A percentile compares a stretch with the other conserved stretches of the same genome.
These are phyloP conservation scores for Leucophenga montana DNA, from an alignment of 2,888 invertebrate species.

Conservation along the genomic window DNA sequence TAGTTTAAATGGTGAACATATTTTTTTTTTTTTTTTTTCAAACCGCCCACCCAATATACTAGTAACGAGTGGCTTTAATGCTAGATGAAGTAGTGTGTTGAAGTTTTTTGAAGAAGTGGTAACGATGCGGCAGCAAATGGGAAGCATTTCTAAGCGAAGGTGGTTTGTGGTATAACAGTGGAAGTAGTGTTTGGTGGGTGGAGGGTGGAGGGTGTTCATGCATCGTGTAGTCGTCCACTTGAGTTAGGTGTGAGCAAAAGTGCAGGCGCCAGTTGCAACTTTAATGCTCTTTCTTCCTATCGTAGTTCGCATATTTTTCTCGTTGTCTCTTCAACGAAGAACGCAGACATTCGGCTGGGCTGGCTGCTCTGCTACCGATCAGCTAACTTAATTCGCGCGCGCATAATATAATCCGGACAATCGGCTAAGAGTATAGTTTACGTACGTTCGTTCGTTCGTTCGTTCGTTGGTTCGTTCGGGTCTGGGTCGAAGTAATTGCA, in stretches of 20 bases:
- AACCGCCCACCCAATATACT: too few relatives aligned
- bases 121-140: background rate
- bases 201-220: background rate
- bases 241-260: slow-evolving; percentile 1
- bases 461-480: background rate
- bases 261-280: background rate
- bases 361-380: slow-evolving; percentile 5
- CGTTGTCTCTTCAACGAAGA: too few relatives aligned
- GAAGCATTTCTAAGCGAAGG: slow-evolving; percentile 30
- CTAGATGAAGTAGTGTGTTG: too few relatives aligned
- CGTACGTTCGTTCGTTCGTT: too few relatives aligned
- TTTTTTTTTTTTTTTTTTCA: too few relatives aligned
- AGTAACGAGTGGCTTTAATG: too few relatives aligned
- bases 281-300: background rate
- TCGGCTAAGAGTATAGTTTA: background rate
- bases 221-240: background rate
- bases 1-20: too few relatives aligned
- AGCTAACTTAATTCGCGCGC: slow-evolving; percentile 25
- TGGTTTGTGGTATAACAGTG: too few relatives aligned
- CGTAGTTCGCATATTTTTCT: background rate
- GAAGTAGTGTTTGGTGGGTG: too few relatives aligned
- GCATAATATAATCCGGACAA: background rate
- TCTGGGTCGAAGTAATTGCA: slow-evolving; percentile 46
- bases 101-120: too few relatives aligned
- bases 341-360: background rate